These are phyloP conservation scores for Craterocephalus amniculus DNA, from an alignment of 2,797 vertebrate species.

Conservation along the genomic window DNA sequence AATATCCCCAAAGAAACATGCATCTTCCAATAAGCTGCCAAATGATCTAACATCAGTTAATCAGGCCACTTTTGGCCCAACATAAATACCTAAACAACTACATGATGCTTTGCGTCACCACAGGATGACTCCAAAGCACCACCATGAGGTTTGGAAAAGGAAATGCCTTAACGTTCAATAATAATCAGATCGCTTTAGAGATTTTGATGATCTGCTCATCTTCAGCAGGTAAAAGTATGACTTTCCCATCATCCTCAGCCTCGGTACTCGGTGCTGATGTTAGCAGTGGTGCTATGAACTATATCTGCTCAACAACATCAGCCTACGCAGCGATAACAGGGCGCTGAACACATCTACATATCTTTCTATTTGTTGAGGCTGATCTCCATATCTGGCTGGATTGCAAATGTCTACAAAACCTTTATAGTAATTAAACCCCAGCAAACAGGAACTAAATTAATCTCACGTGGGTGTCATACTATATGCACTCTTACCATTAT, in stretches of 20 bases:
- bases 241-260: background rate
- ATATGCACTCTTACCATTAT: slow-evolving; percentile 4
- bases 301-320: background rate
- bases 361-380: slow-evolving; percentile 5
- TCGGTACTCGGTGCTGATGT: background rate
- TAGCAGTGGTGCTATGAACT: background rate
- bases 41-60: background rate
- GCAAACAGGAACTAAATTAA: slow-evolving; percentile 13
- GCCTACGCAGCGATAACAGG: background rate
- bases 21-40: background rate
- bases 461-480: slow-evolving; percentile 13
- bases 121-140: background rate
- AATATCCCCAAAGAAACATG: background rate
- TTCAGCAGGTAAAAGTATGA: background rate
- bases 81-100: background rate
- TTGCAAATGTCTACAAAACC: background rate
- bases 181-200: background rate
- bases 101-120: background rate
- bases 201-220: background rate
- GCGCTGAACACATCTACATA: background rate
- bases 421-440: background rate
- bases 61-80: background rate
- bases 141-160: slow-evolving; percentile 11
- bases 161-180: background rate
- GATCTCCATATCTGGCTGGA: background rate